Evolutionary conservation across 2,113 vertebrate species (phyloP).

Genomic region (Grammomys surdaster): DNA sequence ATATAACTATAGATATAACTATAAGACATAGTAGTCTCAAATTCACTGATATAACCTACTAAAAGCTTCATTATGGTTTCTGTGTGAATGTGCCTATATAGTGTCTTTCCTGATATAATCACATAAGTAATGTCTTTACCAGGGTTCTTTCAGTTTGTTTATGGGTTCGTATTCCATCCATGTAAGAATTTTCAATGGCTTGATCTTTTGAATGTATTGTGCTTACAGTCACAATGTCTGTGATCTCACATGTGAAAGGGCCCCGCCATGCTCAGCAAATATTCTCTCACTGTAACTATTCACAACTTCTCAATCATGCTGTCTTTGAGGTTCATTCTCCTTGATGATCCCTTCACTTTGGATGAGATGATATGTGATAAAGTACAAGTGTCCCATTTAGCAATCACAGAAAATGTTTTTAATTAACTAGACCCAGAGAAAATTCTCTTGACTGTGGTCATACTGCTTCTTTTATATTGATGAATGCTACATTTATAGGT

Average conservation of each 20-base stretch:
- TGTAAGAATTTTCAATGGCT: too few species aligned
- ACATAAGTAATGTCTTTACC: background rate
- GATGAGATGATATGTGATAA: background rate
- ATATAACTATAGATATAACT: background rate
- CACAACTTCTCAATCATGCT: background rate
- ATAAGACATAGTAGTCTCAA: background rate
- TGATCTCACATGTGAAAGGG: background rate
- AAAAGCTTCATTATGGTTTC: background rate
- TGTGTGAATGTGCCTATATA: background rate
- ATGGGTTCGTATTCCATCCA: too few species aligned
- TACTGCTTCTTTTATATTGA: background rate
- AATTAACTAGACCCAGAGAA: background rate
- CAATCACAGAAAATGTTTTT: background rate
- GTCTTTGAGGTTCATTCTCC: background rate
- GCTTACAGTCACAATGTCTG: background rate
- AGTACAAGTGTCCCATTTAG: background rate
- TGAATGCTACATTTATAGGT: background rate
- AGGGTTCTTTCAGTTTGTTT: background rate
- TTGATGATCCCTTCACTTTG: background rate
- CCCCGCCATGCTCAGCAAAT: background rate
- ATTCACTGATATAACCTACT: background rate
- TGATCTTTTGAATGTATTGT: background rate
- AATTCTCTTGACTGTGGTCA: background rate
- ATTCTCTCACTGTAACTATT: background rate
- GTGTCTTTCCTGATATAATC: background rate